Conservation (phyloP, 2,797 vertebrate species). For the Remorina albescens region DNA sequence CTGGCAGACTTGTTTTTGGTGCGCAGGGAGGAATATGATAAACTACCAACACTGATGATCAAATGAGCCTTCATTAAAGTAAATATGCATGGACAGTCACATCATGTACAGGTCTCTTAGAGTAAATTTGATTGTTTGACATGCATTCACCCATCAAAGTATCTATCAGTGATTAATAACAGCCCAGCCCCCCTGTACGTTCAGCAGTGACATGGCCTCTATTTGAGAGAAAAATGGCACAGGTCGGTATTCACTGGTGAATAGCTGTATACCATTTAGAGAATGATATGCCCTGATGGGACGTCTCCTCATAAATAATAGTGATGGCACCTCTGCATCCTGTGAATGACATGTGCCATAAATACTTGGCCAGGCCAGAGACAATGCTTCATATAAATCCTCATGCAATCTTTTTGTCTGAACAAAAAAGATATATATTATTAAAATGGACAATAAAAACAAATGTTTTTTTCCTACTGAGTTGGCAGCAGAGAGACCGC, state of each 20-base stretch:
- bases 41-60: slow-evolving; percentile 59
- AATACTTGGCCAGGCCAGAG: slow-evolving; percentile 80
- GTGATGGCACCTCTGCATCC: slow-evolving; percentile 81
- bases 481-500: slow-evolving; percentile 51
- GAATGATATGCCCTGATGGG: slow-evolving; percentile 85
- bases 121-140: slow-evolving; percentile 81
- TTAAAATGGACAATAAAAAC: slow-evolving; percentile 83
- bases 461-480: slow-evolving; percentile 77
- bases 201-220: slow-evolving; percentile 81
- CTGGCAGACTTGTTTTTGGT: slow-evolving; percentile 53
- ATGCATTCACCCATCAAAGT: slow-evolving; percentile 74
- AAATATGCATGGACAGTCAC: slow-evolving; percentile 69
- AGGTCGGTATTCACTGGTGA: slow-evolving; percentile 73
- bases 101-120: slow-evolving; percentile 55
- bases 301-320: slow-evolving; percentile 86
- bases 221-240: slow-evolving; percentile 85
- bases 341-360: slow-evolving; percentile 85
- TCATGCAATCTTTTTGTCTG: slow-evolving; percentile 47
- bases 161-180: slow-evolving; percentile 83
- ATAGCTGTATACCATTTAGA: slow-evolving; percentile 83
- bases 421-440: slow-evolving; percentile 62
- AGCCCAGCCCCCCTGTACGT: slow-evolving; percentile 52
- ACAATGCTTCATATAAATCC: slow-evolving; percentile 78
- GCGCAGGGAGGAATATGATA: slow-evolving; percentile 52
- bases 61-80: slow-evolving; percentile 72